Evolutionary conservation across 2,113 vertebrate species (phyloP), one percentile per base, ranked within the genome.

Genomic region (Pholis gunnellus): DNA sequence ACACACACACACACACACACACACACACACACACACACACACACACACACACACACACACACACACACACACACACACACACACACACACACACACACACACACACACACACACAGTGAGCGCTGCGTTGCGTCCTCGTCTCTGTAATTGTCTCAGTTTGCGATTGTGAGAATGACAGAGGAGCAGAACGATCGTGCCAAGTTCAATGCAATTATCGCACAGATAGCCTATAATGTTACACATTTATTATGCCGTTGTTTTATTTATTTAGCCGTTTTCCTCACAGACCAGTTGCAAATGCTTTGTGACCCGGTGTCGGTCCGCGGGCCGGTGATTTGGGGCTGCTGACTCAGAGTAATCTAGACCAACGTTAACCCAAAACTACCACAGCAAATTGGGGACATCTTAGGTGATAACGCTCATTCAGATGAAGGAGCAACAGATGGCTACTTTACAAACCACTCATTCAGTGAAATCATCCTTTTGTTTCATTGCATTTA

Each of bases 401-500:
- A 36, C 75, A 80, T 29, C 9, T 52, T 18, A 20, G 40, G 75
- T 79, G 9, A 78, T 75, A 75, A 70, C 56, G 54, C 65, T 76
- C 46, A 50, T 79, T 67, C 79, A 86, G 54, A 77, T 71, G n/a
- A 82, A 81, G 57, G 36, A 75, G 40, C 78, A 85, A 83, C 90
- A 87, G 80, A 85, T 87, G 81, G 84, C 60, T 42, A 36, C 79
- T 38, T 56, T 60, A 82, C 72, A 78, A 88, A 76, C 42, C 70
- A 74, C 69, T 85, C 60, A 64, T 38, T 83, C 70, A 69, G 31
- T 63, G 61, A 72, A 34, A 78, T 76, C 61, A 81, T 78, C 25
- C 60, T 64, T 90, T 91, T 66, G 42, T 85, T 78, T 85, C 59
- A 83, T 89, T 87, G 78, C 79, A 88, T 86, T 83, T 76, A 79